Evolutionary conservation across 2,113 vertebrate species (phyloP), one percentile per base, ranked within the genome.

Genomic region (Callopanchax toddi): DNA sequence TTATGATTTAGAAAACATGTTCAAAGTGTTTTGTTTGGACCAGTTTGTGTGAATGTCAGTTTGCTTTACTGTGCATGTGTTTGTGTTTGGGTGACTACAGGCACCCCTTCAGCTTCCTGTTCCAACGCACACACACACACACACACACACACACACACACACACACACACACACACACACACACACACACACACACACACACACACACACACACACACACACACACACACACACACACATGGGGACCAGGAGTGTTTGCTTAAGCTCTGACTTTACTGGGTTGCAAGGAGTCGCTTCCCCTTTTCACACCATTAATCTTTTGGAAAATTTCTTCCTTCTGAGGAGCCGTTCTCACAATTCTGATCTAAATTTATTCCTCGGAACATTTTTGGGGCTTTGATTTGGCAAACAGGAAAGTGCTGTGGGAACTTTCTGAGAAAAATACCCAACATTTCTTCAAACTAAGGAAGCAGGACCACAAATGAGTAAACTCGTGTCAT

Each of bases 301-400:
- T 51, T 81, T 85, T 88, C 68, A 54, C 79, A 67, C 57, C 71
- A 74, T 89, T 78, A 71, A 78, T 87, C 82, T 87, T 76, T 59
- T 81, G 65, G 70, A 84, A 54, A 46, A 64, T 71, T 74, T 78
- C 67, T 71, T 78, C 65, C 70, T 71, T 71, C 65, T 64, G 58
- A 78, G 72, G 76, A 80, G 53, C 40, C 34, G 63, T 59, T 78
- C 71, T 83, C 76, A 75, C 80, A 76, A 78, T 71, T 71, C 63
- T 26, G 52, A 65, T 71, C 59, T 57, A 71, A 79, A 76, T 76
- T 50, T 83, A 75, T 71, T 76, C 71, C 20, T 11, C 51, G 39
- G 65, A 84, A 79, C 48, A 53, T 57, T 78, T 71, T 58, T 67
- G 60, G 67, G 74, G 60, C 48, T 76, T 65, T 67, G 59, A 70